phyloP scores from a whole-genome alignment of 1,140 invertebrate species.

The Mamestra configurata region DNA sequence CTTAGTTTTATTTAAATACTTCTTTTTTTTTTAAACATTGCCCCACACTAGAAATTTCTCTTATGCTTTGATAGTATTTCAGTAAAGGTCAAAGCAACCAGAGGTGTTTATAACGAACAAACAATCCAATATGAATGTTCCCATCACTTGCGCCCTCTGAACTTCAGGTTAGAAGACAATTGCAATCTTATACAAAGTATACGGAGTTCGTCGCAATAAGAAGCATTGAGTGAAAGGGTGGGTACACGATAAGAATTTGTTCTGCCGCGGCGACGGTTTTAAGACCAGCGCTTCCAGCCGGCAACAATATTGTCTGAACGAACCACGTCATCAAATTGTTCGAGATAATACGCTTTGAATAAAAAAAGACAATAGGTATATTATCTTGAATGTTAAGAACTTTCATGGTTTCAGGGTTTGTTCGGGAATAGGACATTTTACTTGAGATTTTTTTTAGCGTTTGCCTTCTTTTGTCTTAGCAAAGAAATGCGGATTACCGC shows the following conservation, averaged over 20 bases:
- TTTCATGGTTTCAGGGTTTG: slow-evolving; percentile 7
- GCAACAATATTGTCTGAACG: slow-evolving; percentile 36
- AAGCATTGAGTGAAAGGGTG: slow-evolving; percentile 64
- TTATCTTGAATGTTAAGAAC: slow-evolving; percentile 1
- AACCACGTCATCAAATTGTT: slow-evolving; percentile 32
- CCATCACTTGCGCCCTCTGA: slow-evolving; percentile 21
- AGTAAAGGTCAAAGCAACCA: too few species aligned
- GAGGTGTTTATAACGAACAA: too few species aligned
- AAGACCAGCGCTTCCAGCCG: neutral
- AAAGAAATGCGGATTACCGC: neutral
- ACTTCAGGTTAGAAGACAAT: slow-evolving; percentile 66
- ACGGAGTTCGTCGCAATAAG: slow-evolving; percentile 66
- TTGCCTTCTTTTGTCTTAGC: neutral
- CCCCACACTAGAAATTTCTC: too few species aligned
- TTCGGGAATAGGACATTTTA: neutral
- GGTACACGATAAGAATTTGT: slow-evolving; percentile 63
- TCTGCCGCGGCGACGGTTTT: slow-evolving; percentile 33
- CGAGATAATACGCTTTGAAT: slow-evolving; percentile 29
- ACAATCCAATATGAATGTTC: neutral
- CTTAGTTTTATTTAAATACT: too few species aligned
- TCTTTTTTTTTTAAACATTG: too few species aligned
- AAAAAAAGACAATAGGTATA: slow-evolving; percentile 47
- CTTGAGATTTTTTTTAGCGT: neutral
- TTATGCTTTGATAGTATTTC: too few species aligned
- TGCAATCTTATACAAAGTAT: slow-evolving; percentile 71